phyloP scores from a whole-genome alignment of 1,140 invertebrate species.

The Druon quercuslanigerum region DNA sequence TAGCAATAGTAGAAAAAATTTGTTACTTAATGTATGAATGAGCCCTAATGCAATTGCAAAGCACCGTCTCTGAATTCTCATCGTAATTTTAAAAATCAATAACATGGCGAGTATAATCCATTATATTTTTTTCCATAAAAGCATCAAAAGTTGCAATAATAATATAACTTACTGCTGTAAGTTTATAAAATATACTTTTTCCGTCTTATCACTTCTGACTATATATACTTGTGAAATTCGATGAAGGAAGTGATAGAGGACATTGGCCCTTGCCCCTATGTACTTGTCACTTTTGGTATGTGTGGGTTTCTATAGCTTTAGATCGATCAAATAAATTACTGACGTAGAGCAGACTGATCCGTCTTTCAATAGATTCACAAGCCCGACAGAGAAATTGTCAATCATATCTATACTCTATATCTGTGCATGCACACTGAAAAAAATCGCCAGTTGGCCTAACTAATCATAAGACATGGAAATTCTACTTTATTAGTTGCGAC shows the following conservation, averaged over 20 bases:
- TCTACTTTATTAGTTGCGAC: too few relatives aligned
- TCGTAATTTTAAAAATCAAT: too few relatives aligned
- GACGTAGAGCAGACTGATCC: neutral
- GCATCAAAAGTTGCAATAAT: neutral
- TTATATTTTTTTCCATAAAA: too few relatives aligned
- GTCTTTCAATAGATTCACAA: neutral
- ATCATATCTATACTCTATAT: neutral
- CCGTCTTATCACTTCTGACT: neutral
- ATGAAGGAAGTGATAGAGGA: neutral
- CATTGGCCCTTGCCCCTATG: constrained; percentile 4
- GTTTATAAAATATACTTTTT: neutral
- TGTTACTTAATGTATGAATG: too few relatives aligned
- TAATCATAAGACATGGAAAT: too few relatives aligned
- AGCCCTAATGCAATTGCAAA: too few relatives aligned
- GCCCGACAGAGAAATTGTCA: neutral
- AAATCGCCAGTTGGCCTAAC: neutral
- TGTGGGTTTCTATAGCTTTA: neutral
- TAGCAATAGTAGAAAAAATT: too few relatives aligned
- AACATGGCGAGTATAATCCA: too few relatives aligned
- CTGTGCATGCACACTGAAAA: neutral
- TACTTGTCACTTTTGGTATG: constrained; percentile 6
- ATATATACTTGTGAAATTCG: neutral
- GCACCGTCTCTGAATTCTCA: too few relatives aligned
- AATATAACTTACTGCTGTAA: neutral
- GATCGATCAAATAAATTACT: neutral